Conservation (phyloP, 1,140 invertebrate species). For the Reticulitermes speratus region DNA sequence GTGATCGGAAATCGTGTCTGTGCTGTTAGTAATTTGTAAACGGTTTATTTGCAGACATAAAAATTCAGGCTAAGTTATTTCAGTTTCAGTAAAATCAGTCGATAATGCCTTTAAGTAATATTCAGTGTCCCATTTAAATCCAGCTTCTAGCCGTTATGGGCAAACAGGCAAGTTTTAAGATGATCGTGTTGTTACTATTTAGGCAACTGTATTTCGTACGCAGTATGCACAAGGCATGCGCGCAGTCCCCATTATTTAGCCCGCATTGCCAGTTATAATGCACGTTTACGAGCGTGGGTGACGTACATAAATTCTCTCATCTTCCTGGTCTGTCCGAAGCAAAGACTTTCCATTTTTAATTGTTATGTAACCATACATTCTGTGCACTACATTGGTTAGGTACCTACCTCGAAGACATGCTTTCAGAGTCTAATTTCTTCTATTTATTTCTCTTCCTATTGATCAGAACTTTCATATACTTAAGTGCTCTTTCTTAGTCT, state of each 20-base stretch:
- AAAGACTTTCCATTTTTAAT: background rate
- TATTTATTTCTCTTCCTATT: too few relatives aligned
- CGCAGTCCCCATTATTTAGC: background rate
- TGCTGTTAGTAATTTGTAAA: too few relatives aligned
- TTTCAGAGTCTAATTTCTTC: too few relatives aligned
- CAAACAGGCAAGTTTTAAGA: background rate
- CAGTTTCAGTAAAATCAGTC: background rate
- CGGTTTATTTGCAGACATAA: background rate
- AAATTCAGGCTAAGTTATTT: background rate
- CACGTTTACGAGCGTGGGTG: background rate
- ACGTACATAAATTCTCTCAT: background rate
- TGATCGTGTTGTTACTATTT: background rate
- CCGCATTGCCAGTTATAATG: background rate
- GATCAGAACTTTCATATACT: too few relatives aligned
- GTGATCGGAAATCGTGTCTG: too few relatives aligned
- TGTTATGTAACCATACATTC: too few relatives aligned
- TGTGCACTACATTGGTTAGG: too few relatives aligned
- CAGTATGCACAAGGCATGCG: background rate
- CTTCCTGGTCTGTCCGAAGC: background rate
- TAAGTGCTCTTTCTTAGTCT: too few relatives aligned
- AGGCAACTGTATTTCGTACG: background rate
- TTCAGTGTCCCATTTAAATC: background rate
- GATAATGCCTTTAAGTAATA: background rate
- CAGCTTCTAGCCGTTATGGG: too few relatives aligned
- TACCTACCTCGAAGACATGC: too few relatives aligned